Base-by-base conservation (phyloP, 2,888 invertebrate genomes). In the Drosophila fulvimacula region DNA sequence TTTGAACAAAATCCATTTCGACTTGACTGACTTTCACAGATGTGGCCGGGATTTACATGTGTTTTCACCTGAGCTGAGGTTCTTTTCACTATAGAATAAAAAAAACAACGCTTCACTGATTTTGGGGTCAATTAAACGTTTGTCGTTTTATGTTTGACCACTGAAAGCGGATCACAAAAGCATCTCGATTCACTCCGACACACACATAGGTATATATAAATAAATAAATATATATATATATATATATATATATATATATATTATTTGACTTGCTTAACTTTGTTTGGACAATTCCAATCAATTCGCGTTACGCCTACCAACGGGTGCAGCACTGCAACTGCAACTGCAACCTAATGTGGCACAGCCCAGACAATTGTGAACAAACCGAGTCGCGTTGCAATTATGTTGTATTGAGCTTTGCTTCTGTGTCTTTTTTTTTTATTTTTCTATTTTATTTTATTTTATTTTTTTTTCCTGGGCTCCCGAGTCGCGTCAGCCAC, bases 91-190 rank as follows among this genome's bases (percentile, higher is more conserved):
- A 32, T 4, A 17, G 49, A 67, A 38, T 17, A 21, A 42, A 21
- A 66, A 74, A 61, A 46, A 65, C 52, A 69, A 88, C 80, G 90
- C 87, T 76, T 84, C 76, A 90, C 62, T 64, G 75, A 73, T 71
- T 90, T 90, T 90, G 79, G 77, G 86, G 80, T 82, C 90, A 89
- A 89, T 83, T 90, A 83, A 88, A 89, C 52, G 76, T 61, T 76
- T 64, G 64, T 69, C 58, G 73, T 57, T 86, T 88, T 82, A 67
- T 77, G 56, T 80, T 77, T 85, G 76, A 39, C 69, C 88, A 76
- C 51, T 76, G 75, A 69, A 60, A 51, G 46, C 53, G 44, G 65
- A 73, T 39, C 62, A 67, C 56, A 62, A 53, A 49, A 51, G 59
- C 63, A 30, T 44, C 56, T 70, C 36, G 30, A 73, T 72, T 59